These are phyloP conservation scores for Trichacis sp. DNA, from an alignment of 2,888 invertebrate genomes.

Conservation along the genomic window DNA sequence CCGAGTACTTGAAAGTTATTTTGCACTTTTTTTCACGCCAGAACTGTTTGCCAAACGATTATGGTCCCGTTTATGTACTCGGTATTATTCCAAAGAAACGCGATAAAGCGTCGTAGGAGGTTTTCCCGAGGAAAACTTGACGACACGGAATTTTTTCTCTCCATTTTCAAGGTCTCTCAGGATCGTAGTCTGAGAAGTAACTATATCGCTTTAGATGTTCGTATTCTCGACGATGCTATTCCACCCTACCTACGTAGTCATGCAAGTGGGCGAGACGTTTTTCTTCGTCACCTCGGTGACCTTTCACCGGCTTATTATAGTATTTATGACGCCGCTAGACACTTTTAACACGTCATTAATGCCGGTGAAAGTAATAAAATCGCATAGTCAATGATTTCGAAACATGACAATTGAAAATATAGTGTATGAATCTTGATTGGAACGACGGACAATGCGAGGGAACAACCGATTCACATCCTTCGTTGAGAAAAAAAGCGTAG, in stretches of 20 bases:
- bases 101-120: slow-evolving; percentile 6
- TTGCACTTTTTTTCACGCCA: background rate
- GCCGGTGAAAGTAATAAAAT: slow-evolving; percentile 39
- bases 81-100: slow-evolving; percentile 7
- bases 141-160: slow-evolving; percentile 4
- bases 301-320: slow-evolving; percentile 50
- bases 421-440: slow-evolving; percentile 28
- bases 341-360: slow-evolving; percentile 34
- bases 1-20: background rate
- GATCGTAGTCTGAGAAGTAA: slow-evolving; percentile 7
- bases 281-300: slow-evolving; percentile 51
- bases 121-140: slow-evolving; percentile 3
- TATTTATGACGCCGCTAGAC: slow-evolving; percentile 40
- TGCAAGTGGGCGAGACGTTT: slow-evolving; percentile 56
- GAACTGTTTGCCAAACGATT: slow-evolving; percentile 14
- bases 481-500: slow-evolving; percentile 2
- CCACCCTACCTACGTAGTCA: slow-evolving; percentile 32
- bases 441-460: background rate
- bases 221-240: slow-evolving; percentile 17
- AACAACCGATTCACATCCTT: slow-evolving; percentile 12
- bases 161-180: slow-evolving; percentile 3
- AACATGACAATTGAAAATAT: slow-evolving; percentile 50
- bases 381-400: slow-evolving; percentile 37
- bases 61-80: slow-evolving; percentile 12
- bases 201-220: slow-evolving; percentile 18